Evolutionary conservation across 2,888 invertebrate species (phyloP), one percentile per base, ranked within the genome.

Genomic region (Erynnis tages): DNA sequence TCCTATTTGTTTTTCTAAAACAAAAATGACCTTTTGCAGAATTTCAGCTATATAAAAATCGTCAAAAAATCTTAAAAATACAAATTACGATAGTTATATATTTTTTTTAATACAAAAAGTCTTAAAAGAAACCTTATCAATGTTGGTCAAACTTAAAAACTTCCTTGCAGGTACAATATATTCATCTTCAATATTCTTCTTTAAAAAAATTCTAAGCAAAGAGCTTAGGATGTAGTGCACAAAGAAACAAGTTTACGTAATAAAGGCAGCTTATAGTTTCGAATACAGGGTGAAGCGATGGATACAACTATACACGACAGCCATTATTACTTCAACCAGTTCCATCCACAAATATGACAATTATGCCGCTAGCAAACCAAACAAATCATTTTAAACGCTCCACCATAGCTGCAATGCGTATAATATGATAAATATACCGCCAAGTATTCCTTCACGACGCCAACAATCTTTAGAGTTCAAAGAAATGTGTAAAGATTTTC

Each of bases 311-410:
- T 32, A 17, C 46, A 41, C 40, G 41, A 35, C 41, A 48, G 63
- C 71, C 71, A 75, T 74, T 75, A 69, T 73, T 68, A 69, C 70
- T 63, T 65, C 61, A 63, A 71, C 73, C 64, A 67, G 64, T 62
- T 65, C 56, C 56, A 66, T 67, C 66, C 62, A 63, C 63, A 62
- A 71, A 71, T 70, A 67, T 69, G 69, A 74, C 75, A 79, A 78
- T 79, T 78, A 77, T 71, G 69, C 68, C 62, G 67, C 66, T 72
- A 57, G 62, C 68, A 68, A 71, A 71, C 67, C 73, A 73, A 73
- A 81, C 79, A 83, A 82, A 82, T 84, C 82, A 82, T 70, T 78
- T 75, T 76, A 73, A 78, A 81, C 76, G 76, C 67, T 67, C 65
- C 62, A 64, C 69, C 67, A 69, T 73, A 68, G 67, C 71, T 77